These are phyloP conservation scores for Microcebus murinus DNA, from an alignment of 2,113 vertebrate genomes.

Conservation along the genomic window DNA sequence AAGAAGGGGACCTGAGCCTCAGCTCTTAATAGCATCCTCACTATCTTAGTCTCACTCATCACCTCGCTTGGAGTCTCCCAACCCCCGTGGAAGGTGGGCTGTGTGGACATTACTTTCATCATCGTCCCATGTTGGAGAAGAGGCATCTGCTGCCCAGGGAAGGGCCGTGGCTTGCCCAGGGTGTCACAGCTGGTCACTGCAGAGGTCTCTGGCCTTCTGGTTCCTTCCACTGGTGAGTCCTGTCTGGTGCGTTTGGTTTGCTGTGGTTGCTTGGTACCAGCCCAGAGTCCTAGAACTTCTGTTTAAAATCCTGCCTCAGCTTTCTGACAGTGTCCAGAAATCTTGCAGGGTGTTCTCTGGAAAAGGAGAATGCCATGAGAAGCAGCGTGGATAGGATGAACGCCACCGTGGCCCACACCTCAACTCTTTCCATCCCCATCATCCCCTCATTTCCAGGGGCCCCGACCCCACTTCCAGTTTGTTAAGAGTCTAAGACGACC, in stretches of 20 bases:
- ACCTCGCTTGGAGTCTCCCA: neutral
- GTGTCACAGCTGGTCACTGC: neutral
- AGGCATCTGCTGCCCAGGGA: neutral
- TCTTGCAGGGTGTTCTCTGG: neutral
- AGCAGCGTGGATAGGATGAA: neutral
- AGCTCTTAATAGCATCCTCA: neutral
- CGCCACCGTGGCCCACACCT: neutral
- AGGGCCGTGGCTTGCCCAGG: no score
- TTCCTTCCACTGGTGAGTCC: neutral
- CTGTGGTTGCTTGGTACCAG: neutral
- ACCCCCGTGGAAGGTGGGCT: neutral
- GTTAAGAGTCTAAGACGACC: neutral
- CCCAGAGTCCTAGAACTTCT: neutral
- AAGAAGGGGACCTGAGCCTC: neutral
- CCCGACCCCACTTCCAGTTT: neutral
- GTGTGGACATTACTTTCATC: neutral
- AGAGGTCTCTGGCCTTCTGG: neutral
- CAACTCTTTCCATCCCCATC: neutral
- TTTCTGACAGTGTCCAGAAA: neutral
- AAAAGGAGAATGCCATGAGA: neutral
- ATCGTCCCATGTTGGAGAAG: fast-evolving
- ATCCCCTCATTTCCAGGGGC: neutral
- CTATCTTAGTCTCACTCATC: neutral
- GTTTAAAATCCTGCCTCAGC: neutral
- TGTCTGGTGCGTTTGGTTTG: neutral